These are phyloP conservation scores for Bombus sibiricus DNA, from an alignment of 1,140 invertebrate species.

Conservation along the genomic window DNA sequence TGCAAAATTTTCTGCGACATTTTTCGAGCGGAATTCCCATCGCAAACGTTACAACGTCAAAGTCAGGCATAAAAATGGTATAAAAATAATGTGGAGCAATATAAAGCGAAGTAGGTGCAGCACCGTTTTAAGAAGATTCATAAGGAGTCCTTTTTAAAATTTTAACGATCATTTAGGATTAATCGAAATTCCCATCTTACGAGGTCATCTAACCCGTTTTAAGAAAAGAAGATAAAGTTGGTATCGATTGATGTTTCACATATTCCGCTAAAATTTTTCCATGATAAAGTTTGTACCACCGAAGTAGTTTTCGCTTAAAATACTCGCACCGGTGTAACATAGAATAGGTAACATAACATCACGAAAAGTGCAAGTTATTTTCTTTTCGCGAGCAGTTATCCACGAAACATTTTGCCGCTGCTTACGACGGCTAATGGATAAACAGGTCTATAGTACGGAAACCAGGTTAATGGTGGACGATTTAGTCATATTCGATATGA, in stretches of 20 bases:
- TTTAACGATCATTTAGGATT: neutral
- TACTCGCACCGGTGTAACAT: no score
- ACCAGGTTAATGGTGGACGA: slow-evolving; percentile 62
- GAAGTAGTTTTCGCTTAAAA: neutral
- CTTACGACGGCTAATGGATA: slow-evolving; percentile 49
- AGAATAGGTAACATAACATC: slow-evolving; percentile 19
- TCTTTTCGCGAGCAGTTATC: slow-evolving; percentile 28
- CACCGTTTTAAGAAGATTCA: neutral
- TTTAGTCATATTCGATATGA: slow-evolving; percentile 40
- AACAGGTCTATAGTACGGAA: slow-evolving; percentile 47
- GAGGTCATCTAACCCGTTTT: neutral
- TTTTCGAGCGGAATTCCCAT: neutral
- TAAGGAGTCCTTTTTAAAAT: neutral
- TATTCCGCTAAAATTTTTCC: neutral
- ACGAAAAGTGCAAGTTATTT: slow-evolving; percentile 27
- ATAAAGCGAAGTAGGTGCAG: neutral
- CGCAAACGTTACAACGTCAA: neutral
- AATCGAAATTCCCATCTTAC: neutral
- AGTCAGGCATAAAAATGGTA: neutral
- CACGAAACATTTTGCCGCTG: slow-evolving; percentile 27
- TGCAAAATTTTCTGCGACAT: neutral
- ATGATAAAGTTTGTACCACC: no score
- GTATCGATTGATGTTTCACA: neutral
- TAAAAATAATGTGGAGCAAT: neutral
- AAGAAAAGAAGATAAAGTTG: neutral